These are phyloP conservation scores for Onychomys leucogaster DNA, from an alignment of 2,797 vertebrate genomes.

Conservation along the genomic window DNA sequence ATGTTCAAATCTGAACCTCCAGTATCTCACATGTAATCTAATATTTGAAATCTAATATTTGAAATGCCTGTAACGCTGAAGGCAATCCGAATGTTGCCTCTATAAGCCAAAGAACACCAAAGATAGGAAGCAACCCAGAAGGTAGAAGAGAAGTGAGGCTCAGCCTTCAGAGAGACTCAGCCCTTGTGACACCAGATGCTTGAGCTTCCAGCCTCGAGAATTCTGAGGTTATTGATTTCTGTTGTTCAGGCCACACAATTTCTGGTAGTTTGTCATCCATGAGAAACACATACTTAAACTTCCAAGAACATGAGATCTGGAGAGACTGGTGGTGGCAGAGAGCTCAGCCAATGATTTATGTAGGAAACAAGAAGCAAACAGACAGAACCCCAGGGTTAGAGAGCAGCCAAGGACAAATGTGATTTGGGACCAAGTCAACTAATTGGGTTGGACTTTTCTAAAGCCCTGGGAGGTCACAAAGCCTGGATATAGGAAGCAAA, in stretches of 20 bases:
- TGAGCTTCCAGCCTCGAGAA: conserved; percentile 24
- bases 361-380: not conserved
- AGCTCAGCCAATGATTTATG: not conserved
- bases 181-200: not conserved
- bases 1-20: not conserved
- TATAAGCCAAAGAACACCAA: not conserved
- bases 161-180: not conserved
- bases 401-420: conserved; percentile 2
- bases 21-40: not conserved
- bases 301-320: conserved; percentile 41
- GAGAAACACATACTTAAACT: conserved; percentile 18
- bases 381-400: not conserved
- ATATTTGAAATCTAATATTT: conserved; percentile 30
- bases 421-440: conserved; percentile 24
- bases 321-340: not conserved
- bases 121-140: conserved; percentile 2
- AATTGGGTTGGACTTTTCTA: not conserved
- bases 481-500: not conserved
- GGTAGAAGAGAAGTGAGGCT: not conserved
- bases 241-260: conserved; percentile 20
- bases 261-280: not conserved
- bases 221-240: not conserved
- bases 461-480: not conserved
- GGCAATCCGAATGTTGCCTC: not conserved
- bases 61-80: not conserved